phyloP scores from a whole-genome alignment of 1,140 invertebrate genomes.

The Pectinophora gossypiella region DNA sequence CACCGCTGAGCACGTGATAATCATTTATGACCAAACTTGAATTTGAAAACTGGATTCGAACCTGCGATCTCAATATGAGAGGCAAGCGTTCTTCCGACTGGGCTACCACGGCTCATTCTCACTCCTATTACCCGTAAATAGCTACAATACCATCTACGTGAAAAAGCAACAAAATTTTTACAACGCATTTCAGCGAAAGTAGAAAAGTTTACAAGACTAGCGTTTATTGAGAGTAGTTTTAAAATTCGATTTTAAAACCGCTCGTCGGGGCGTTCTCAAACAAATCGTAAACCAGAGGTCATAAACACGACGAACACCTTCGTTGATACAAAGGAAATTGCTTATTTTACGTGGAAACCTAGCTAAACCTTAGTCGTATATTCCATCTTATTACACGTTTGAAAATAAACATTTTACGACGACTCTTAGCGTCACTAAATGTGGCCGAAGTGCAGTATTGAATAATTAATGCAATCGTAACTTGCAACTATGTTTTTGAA shows the following conservation, averaged over 20 bases:
- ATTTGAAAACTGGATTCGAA: background rate
- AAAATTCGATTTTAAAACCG: conserved; percentile 50
- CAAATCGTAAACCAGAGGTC: conserved; percentile 54
- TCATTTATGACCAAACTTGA: background rate
- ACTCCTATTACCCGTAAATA: background rate
- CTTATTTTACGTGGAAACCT: conserved; percentile 61
- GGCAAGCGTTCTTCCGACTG: background rate
- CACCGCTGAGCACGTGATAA: background rate
- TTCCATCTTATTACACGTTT: conserved; percentile 48
- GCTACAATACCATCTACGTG: background rate
- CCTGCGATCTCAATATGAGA: background rate
- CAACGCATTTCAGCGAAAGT: conserved; percentile 12
- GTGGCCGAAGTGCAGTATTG: background rate
- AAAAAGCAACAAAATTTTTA: conserved; percentile 4
- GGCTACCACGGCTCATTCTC: background rate
- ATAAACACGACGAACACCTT: conserved; percentile 57
- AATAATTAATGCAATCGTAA: conserved; percentile 12
- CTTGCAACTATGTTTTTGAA: too few relatives aligned
- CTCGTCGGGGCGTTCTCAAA: conserved; percentile 39
- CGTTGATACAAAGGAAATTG: conserved; percentile 63
- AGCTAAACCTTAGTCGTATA: too few relatives aligned
- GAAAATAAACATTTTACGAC: conserved; percentile 40
- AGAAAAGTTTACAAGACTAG: conserved; percentile 17
- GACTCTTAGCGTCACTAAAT: conserved; percentile 11
- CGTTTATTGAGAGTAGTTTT: conserved; percentile 36